phyloP scores from a whole-genome alignment of 1,140 invertebrate genomes.

The Scaptodrosophila lebanonensis region DNA sequence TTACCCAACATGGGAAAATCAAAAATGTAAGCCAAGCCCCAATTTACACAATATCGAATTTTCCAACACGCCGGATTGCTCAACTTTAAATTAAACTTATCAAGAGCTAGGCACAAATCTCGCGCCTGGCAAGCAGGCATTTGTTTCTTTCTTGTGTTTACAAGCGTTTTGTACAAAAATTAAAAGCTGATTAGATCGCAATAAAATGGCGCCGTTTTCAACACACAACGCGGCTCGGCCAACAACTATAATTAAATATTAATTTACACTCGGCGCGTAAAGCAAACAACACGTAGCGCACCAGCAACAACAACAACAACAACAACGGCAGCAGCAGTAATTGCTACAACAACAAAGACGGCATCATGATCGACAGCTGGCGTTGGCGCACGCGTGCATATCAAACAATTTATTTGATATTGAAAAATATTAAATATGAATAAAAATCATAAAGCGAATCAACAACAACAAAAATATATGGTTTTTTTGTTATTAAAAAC shows the following conservation, averaged over 20 bases:
- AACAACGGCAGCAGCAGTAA: background rate
- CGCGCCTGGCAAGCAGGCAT: constrained; percentile 20
- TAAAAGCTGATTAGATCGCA: constrained; percentile 57
- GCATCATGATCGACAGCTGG: constrained; percentile 17
- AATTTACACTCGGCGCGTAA: constrained; percentile 69
- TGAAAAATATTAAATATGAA: constrained; percentile 67
- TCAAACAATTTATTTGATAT: constrained; percentile 57
- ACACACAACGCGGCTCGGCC: constrained; percentile 37
- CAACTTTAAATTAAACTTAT: constrained; percentile 8
- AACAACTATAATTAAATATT: constrained; percentile 70
- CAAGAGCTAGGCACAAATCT: constrained; percentile 34
- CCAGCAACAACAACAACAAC: constrained; percentile 31
- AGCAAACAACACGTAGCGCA: constrained; percentile 60
- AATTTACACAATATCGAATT: constrained; percentile 11
- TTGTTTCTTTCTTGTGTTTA: no score
- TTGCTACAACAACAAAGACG: constrained; percentile 3
- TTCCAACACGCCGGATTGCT: constrained; percentile 6
- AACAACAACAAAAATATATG: no score
- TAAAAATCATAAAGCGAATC: constrained; percentile 20
- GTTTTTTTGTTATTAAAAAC: no score
- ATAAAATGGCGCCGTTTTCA: constrained; percentile 55
- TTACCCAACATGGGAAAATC: no score
- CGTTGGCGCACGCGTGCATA: constrained; percentile 38
- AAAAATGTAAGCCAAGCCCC: no score
- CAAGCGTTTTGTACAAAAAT: constrained; percentile 44